Evolutionary conservation across 1,140 invertebrate species (phyloP).

Genomic region (Yoshiicerus persimilis): DNA sequence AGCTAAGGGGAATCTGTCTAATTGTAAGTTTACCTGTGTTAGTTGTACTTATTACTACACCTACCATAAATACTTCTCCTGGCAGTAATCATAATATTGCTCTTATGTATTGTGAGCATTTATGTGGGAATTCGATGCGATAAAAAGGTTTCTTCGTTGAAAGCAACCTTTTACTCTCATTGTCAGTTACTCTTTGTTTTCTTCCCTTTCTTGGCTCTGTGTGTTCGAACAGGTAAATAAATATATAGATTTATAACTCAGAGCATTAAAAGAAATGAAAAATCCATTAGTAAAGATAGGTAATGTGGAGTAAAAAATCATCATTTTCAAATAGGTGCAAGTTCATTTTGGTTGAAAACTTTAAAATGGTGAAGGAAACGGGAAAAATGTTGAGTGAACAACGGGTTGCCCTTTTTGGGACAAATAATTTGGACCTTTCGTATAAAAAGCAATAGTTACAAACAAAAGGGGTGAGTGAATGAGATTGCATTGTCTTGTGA

Average conservation of each 20-base stretch:
- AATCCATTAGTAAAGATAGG: neutral
- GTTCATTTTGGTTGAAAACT: neutral
- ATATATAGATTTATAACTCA: neutral
- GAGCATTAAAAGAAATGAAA: neutral
- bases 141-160: neutral
- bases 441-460: neutral
- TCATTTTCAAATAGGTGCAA: neutral
- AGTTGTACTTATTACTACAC: neutral
- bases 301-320: neutral
- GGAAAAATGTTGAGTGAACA: neutral
- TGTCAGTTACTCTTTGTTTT: neutral
- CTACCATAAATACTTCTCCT: neutral
- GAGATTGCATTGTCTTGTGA: neutral
- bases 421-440: neutral
- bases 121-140: neutral
- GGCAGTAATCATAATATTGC: neutral
- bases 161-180: neutral
- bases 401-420: conserved; percentile 6
- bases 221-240: neutral
- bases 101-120: neutral
- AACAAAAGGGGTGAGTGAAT: neutral
- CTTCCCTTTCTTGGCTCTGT: neutral
- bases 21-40: neutral
- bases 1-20: neutral
- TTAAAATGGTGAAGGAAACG: neutral